phyloP scores from a whole-genome alignment of 2,888 invertebrate genomes.

The Ashinkailepas kermadecensis region DNA sequence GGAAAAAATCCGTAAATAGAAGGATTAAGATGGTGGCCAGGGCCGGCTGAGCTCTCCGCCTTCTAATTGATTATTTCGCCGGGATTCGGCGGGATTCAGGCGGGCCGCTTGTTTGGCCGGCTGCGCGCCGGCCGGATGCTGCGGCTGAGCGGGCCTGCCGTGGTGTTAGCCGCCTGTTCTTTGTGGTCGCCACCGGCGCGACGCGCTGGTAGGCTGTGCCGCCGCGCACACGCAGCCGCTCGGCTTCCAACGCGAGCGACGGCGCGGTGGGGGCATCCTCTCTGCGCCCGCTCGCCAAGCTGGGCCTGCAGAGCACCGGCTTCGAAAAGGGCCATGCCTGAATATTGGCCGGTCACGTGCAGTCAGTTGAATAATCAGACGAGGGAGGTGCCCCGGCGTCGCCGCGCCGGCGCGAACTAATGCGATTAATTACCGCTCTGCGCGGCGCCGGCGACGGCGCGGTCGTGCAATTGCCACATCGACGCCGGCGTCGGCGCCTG shows the following conservation, averaged over 20 bases:
- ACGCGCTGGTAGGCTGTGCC: not conserved
- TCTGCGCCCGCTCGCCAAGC: too few species aligned
- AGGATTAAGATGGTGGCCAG: conserved; percentile 13
- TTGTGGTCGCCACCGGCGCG: not conserved
- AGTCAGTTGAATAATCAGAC: conserved; percentile 1
- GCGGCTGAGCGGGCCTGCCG: not conserved
- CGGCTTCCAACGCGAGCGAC: not conserved
- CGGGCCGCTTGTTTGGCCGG: too few species aligned
- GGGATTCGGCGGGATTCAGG: not conserved
- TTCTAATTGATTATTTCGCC: conserved; percentile 11
- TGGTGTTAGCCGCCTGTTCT: not conserved
- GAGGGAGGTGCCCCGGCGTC: too few species aligned
- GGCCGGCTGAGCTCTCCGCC: not conserved
- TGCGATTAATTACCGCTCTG: not conserved
- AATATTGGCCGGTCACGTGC: not conserved
- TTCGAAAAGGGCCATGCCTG: too few species aligned
- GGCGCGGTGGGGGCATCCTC: not conserved
- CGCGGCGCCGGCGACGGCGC: not conserved
- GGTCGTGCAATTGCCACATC: not conserved
- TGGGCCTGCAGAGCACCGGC: too few species aligned
- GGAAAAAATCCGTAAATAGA: conserved; percentile 13
- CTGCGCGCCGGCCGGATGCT: too few species aligned
- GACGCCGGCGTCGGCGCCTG: not conserved
- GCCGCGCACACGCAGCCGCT: not conserved
- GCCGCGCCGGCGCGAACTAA: not conserved